phyloP scores from a whole-genome alignment of 2,113 vertebrate genomes.

The Rhegmatorhina hoffmannsi region DNA sequence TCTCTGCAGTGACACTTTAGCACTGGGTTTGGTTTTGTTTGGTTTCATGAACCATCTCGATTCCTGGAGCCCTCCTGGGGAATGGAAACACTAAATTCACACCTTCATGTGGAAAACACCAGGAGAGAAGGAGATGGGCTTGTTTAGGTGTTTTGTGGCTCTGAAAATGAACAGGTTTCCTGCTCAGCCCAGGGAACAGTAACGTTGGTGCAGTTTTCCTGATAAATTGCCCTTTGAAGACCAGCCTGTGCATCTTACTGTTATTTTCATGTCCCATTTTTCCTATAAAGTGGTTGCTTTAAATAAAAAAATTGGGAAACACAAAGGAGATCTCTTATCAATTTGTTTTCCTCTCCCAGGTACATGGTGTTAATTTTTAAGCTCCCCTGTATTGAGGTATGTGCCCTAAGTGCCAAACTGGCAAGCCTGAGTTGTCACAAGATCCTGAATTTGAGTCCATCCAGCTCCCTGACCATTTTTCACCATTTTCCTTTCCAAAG shows the following conservation, averaged over 20 bases:
- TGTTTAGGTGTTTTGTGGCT: not conserved
- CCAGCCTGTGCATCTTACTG: accelerated
- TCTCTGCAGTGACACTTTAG: accelerated
- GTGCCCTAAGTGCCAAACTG: not conserved
- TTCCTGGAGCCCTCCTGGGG: not conserved
- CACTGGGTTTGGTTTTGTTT: not conserved
- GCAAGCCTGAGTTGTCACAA: not conserved
- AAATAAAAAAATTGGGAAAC: not conserved
- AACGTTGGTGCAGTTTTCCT: accelerated
- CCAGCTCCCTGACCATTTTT: not conserved
- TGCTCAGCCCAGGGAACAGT: not conserved
- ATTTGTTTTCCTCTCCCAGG: not conserved
- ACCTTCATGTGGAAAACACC: not conserved
- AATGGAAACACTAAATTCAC: not conserved
- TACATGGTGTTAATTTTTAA: not conserved
- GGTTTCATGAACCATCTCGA: accelerated
- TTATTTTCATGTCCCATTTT: not conserved
- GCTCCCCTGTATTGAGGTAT: not conserved
- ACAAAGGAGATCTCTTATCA: not conserved
- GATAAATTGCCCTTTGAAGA: not conserved
- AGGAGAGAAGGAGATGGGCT: not conserved
- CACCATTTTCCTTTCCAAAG: not conserved
- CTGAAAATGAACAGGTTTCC: not conserved
- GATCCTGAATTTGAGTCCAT: not conserved
- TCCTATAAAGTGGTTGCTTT: not conserved